Conservation (phyloP, 2,888 invertebrate species). For the Zele albiditarsus region DNA sequence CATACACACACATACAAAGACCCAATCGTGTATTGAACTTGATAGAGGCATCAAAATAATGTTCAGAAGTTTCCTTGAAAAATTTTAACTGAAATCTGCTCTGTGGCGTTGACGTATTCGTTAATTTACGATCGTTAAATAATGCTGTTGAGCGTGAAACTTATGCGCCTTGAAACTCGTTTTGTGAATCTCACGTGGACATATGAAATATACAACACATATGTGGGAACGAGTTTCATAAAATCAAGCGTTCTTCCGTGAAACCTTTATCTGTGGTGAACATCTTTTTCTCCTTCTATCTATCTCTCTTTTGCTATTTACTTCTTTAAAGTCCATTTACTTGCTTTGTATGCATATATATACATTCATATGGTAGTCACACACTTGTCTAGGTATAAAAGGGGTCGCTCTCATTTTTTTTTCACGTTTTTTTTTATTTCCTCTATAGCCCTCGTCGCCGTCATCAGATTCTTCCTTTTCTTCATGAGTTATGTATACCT, state of each 20-base stretch:
- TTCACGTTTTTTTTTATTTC: conserved; percentile 6
- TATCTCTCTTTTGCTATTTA: neutral
- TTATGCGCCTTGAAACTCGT: conserved; percentile 63
- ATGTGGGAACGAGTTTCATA: conserved; percentile 69
- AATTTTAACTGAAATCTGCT: conserved; percentile 8
- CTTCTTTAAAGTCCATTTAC: conserved; percentile 13
- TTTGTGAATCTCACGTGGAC: conserved; percentile 42
- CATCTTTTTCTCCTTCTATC: conserved; percentile 27
- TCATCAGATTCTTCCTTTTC: conserved; percentile 13
- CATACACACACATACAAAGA: neutral
- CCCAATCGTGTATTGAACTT: conserved; percentile 36
- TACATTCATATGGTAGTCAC: conserved; percentile 6
- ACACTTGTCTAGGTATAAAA: conserved; percentile 35
- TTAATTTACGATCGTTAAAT: conserved; percentile 67
- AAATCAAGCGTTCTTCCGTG: conserved; percentile 68
- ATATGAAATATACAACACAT: conserved; percentile 17
- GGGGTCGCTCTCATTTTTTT: conserved; percentile 28
- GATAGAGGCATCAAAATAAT: conserved; percentile 64
- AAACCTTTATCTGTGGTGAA: conserved; percentile 60
- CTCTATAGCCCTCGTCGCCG: conserved; percentile 3
- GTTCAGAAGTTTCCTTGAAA: conserved; percentile 56
- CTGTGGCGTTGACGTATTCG: conserved; percentile 43
- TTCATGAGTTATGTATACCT: conserved; percentile 5
- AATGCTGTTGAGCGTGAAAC: conserved; percentile 63
- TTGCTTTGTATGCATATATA: conserved; percentile 7